Evolutionary conservation across 1,140 invertebrate genomes (phyloP), one percentile per base, ranked within the genome.

Genomic region (Palaemon carinicauda): DNA sequence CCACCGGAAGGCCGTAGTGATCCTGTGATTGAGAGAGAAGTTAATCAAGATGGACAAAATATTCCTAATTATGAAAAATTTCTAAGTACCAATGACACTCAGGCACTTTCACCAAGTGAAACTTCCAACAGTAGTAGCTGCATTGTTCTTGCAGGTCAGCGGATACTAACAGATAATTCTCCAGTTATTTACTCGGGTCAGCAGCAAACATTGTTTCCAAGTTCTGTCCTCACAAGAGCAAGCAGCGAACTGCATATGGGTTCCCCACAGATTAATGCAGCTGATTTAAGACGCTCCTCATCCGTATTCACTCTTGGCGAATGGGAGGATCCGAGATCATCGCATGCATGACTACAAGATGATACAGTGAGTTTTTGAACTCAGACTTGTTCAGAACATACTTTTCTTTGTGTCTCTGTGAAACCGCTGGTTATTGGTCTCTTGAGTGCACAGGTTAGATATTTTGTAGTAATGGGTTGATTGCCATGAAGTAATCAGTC

Each of bases 251-350:
- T 74, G 27, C 84, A 86, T 10, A 53, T 86, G 75, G 69, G 69
- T n/a, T 80, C 84, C 15, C 78, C 84, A 3, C 50, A 29, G 15
- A 53, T 86, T 21, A 31, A 56, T 54, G 21, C 77, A 41, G 21
- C 60, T 31, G 75, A 80, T 7, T 74, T 86, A 21, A 77, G 84
- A n/a, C 77, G 84, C 7, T 80, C 84, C 19, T 60, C 84, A 5
- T 86, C 84, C 19, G 84, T 86, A 50, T 86, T 73, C 51, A 86
- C 69, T 10, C 52, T 86, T 41, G 84, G 84, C 4, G 84, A 86
- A 60, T 86, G 84, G 84, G 84, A 86, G 52, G 84, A 86, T 17
- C 84, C 84, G 53, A 86, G 84, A 71, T 79, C 84, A 53, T 86
- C 84, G 52, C 41, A 79, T 9, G 84, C 77, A 2, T 86, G 21